These are phyloP conservation scores for Agrotis clavis DNA, from an alignment of 2,888 invertebrate genomes.

Conservation along the genomic window DNA sequence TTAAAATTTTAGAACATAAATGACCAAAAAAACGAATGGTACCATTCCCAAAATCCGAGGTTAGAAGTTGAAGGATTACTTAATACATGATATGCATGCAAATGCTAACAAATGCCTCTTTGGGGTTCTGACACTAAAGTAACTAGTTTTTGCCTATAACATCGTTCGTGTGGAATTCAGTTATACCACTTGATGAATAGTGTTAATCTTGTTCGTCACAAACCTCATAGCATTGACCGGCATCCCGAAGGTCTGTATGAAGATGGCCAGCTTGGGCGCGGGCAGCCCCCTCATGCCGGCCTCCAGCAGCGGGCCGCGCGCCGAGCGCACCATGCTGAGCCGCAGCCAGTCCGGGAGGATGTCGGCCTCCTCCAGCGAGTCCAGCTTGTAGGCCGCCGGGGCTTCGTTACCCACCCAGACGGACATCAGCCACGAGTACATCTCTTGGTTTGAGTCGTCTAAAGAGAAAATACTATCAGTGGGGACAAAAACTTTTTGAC, in stretches of 20 bases:
- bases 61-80: too few species aligned
- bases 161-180: too few species aligned
- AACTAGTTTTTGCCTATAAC: too few species aligned
- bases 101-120: too few species aligned
- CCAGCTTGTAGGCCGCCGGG: constrained; percentile 94
- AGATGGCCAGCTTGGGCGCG: constrained; percentile 96
- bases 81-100: too few species aligned
- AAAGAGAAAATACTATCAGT: constrained; percentile 10
- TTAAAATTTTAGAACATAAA: too few species aligned
- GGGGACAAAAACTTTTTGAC: too few species aligned
- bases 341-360: constrained; percentile 98
- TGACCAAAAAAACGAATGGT: too few species aligned
- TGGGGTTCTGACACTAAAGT: too few species aligned
- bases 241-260: constrained; percentile 99
- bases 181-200: too few species aligned
- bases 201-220: constrained; percentile 4
- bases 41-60: too few species aligned
- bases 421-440: constrained; percentile 92
- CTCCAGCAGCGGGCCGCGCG: constrained; percentile 95
- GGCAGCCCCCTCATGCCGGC: constrained; percentile 96
- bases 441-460: constrained; percentile 90
- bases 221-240: constrained; percentile 96
- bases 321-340: constrained; percentile 96
- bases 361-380: constrained; percentile 93
- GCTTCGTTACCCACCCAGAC: constrained; percentile 95